Evolutionary conservation across 1,140 invertebrate species (phyloP), one percentile per base, ranked within the genome.

Genomic region (Theocolax elegans): DNA sequence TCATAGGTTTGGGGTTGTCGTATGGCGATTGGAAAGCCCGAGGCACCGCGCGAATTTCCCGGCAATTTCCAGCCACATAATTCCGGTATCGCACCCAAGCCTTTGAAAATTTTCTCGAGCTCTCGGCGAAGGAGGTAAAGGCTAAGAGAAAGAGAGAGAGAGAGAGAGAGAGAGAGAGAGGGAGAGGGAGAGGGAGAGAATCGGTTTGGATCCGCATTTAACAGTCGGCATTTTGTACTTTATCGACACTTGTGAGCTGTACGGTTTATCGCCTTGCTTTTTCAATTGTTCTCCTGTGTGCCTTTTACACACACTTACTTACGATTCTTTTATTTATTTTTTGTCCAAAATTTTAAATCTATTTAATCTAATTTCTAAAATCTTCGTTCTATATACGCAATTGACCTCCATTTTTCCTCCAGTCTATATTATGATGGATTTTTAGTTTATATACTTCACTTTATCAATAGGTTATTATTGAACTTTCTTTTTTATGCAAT

Each of bases 31-130:
- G n/a, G n/a, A n/a, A n/a, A n/a, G n/a, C n/a, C n/a, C n/a, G n/a
- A n/a, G n/a, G n/a, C n/a, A n/a, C n/a, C n/a, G n/a, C 74, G 64
- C 53, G 72, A 74, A 74, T 76, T 77, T 76, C 38, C 73, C 23
- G 75, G 66, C 72, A 76, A 78, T 78, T 77, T 77, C 71, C 59
- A 74, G 54, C 71, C 68, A 29, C 40, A 56, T 67, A 48, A 59
- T 67, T 58, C 40, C 25, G 53, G 51, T 19, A 31, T 15, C n/a
- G 49, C 6, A 44, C 42, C 42, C 42, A 35, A 35, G 21, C n/a
- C 7, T 40, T 59, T 59, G 42, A 49, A 59, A 59, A 59, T 59
- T 49, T 44, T 48, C 9, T 27, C 38, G 56, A 17, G 7, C 19
- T 25, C 38, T 8, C 9, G 15, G 6, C 6, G 48, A 53, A 40